Evolutionary conservation across 2,888 invertebrate species (phyloP).

Genomic region (Herminia tarsipennalis): DNA sequence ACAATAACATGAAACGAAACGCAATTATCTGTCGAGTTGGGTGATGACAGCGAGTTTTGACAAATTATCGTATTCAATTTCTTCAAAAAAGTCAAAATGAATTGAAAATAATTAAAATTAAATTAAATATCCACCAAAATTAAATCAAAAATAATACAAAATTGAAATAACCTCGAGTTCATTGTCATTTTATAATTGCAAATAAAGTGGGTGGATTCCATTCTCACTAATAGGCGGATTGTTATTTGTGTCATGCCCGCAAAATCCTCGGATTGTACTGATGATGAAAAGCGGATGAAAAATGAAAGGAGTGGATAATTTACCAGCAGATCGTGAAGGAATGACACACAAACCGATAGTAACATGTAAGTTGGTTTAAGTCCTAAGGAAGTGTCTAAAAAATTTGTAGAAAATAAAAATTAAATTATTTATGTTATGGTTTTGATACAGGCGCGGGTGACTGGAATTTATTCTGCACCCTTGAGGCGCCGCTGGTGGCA

Average conservation of each 20-base stretch:
- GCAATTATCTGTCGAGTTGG: slow-evolving; percentile 64
- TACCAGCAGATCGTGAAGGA: slow-evolving; percentile 78
- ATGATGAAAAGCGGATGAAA: slow-evolving; percentile 75
- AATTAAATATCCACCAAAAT: slow-evolving; percentile 25
- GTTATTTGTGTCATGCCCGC: slow-evolving; percentile 77
- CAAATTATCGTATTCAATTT: slow-evolving; percentile 64
- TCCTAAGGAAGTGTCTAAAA: neutral
- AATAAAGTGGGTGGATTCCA: slow-evolving; percentile 77
- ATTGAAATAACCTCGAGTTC: slow-evolving; percentile 14
- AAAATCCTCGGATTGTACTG: slow-evolving; percentile 64
- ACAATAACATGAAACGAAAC: slow-evolving; percentile 43
- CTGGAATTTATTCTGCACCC: slow-evolving; percentile 92
- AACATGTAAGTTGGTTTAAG: slow-evolving; percentile 87
- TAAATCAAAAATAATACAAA: slow-evolving; percentile 12
- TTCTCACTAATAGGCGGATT: slow-evolving; percentile 53
- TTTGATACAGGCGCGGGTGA: slow-evolving; percentile 91
- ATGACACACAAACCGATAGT: slow-evolving; percentile 90
- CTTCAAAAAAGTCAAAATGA: slow-evolving; percentile 49
- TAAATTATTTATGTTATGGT: slow-evolving; percentile 25
- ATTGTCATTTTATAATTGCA: slow-evolving; percentile 32
- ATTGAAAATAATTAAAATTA: slow-evolving; percentile 41
- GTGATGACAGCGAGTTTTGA: slow-evolving; percentile 67
- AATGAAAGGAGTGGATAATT: slow-evolving; percentile 87
- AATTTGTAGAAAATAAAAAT: slow-evolving; percentile 8
- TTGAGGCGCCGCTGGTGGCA: slow-evolving; percentile 91